phyloP scores from a whole-genome alignment of 2,797 vertebrate species.

The Ceryle rudis region DNA sequence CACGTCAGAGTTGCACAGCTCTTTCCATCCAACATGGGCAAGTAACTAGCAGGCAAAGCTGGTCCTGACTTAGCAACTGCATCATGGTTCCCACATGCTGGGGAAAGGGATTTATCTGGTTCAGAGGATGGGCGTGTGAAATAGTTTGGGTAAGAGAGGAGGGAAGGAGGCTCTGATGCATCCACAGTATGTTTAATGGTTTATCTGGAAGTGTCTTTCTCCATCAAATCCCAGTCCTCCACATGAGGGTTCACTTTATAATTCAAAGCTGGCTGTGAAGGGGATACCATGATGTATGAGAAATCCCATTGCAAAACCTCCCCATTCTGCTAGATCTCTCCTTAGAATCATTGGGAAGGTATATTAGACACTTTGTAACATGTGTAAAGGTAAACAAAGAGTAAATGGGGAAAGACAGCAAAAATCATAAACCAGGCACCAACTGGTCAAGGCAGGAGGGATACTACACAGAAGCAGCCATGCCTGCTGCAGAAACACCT shows the following conservation, averaged over 20 bases:
- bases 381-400: not conserved
- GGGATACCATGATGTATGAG: rapidly evolving
- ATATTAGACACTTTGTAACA: not conserved
- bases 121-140: not conserved
- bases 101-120: not conserved
- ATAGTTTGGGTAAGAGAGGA: not conserved
- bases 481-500: not conserved
- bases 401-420: not conserved
- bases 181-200: rapidly evolving
- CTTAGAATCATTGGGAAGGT: not conserved
- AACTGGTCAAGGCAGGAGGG: not conserved
- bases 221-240: not conserved
- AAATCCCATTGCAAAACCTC: not conserved
- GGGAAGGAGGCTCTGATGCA: not conserved
- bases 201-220: not conserved
- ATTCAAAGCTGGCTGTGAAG: not conserved
- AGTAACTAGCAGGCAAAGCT: not conserved
- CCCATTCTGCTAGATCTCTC: not conserved
- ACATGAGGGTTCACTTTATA: not conserved
- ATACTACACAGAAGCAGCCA: not conserved
- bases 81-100: rapidly evolving
- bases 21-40: not conserved
- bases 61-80: not conserved
- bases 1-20: rapidly evolving
- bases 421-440: not conserved